Evolutionary conservation across 1,140 invertebrate genomes (phyloP).

Genomic region (Papilio machaon): DNA sequence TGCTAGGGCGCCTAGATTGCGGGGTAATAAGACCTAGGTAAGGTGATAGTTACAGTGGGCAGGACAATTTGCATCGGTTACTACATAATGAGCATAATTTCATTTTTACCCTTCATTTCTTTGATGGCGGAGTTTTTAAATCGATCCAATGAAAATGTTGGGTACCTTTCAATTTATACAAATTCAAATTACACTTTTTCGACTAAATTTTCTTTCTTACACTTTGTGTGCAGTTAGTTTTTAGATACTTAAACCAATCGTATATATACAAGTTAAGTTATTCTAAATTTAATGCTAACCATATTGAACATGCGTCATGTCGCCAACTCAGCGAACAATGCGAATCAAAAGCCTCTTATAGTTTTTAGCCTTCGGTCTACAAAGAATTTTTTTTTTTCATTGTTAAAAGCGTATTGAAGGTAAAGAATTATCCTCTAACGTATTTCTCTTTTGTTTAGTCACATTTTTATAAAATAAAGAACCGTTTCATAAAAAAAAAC

Average conservation of each 20-base stretch:
- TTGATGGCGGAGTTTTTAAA: not conserved
- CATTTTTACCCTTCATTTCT: constrained; percentile 27
- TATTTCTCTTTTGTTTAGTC: not conserved
- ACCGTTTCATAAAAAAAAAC: too few relatives aligned
- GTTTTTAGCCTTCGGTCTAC: not conserved
- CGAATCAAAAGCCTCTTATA: not conserved
- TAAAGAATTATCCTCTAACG: too few relatives aligned
- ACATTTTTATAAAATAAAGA: too few relatives aligned
- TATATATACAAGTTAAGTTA: not conserved
- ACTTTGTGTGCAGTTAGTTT: not conserved
- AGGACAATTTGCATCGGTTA: constrained; percentile 32
- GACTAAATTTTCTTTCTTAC: not conserved
- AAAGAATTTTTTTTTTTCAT: not conserved
- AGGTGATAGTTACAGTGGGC: constrained; percentile 37
- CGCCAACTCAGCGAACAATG: not conserved
- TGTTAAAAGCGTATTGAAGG: too few relatives aligned
- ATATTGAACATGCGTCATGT: not conserved
- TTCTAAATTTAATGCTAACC: not conserved
- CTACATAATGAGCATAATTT: constrained; percentile 24
- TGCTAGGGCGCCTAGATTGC: constrained; percentile 37
- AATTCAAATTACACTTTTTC: not conserved
- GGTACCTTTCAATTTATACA: not conserved
- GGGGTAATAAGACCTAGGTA: constrained; percentile 31
- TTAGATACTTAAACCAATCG: not conserved
- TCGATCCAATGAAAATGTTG: not conserved